Conservation (phyloP, 2,888 invertebrate genomes). For the Sarcophaga subvicina region DNA sequence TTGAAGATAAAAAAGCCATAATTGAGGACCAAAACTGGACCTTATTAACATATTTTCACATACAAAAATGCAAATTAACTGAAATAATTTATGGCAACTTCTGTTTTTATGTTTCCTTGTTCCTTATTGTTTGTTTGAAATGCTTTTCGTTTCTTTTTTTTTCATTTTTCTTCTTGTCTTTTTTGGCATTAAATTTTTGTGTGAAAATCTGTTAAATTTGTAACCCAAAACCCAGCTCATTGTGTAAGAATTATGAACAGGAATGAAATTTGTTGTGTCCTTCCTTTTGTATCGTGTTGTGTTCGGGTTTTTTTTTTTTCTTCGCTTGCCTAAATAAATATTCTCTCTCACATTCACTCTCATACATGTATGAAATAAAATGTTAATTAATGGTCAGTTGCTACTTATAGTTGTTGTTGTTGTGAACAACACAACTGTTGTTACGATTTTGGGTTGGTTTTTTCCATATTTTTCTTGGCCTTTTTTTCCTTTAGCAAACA, state of each 20-base stretch:
- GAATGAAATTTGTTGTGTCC: constrained; percentile 23
- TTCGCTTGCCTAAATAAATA: constrained; percentile 42
- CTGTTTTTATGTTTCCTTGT: constrained; percentile 3
- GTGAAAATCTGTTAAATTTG: constrained; percentile 65
- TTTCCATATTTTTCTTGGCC: background rate
- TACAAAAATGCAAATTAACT: constrained; percentile 43
- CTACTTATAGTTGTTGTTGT: too few species aligned
- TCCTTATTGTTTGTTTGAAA: too few species aligned
- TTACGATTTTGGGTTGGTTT: constrained; percentile 49
- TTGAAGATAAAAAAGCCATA: too few species aligned
- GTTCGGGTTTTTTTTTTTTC: background rate
- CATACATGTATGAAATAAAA: constrained; percentile 17
- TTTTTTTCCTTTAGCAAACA: background rate
- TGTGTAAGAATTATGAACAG: constrained; percentile 60
- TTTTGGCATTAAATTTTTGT: constrained; percentile 29
- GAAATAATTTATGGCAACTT: constrained; percentile 27
- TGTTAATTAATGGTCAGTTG: constrained; percentile 66
- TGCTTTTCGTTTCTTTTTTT: too few species aligned
- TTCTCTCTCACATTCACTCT: constrained; percentile 7
- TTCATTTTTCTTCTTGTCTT: too few species aligned
- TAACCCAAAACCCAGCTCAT: constrained; percentile 61
- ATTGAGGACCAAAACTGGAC: constrained; percentile 42
- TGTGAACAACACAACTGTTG: constrained; percentile 50
- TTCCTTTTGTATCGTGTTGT: constrained; percentile 24
- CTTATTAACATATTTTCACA: constrained; percentile 63